These are phyloP conservation scores for Crocidura indochinensis DNA, from an alignment of 2,797 vertebrate species.

Conservation along the genomic window DNA sequence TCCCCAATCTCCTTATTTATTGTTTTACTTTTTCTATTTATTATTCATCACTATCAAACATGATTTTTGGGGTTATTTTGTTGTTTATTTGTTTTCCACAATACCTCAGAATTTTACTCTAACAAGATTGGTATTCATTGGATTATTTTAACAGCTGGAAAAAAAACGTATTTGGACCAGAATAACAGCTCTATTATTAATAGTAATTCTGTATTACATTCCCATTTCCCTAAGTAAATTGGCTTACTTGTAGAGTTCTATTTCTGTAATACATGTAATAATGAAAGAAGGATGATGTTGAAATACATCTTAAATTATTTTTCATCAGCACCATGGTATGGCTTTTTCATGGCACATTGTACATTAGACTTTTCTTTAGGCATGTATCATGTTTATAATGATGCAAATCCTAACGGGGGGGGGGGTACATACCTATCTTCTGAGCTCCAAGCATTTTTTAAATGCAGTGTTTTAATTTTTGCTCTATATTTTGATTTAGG, in stretches of 20 bases:
- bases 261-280: not conserved
- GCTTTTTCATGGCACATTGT: not conserved
- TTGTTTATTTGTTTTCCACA: not conserved
- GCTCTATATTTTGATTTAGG: no score
- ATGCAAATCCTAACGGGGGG: not conserved
- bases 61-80: not conserved
- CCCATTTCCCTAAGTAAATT: not conserved
- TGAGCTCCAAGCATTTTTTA: not conserved
- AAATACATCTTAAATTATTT: not conserved
- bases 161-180: not conserved
- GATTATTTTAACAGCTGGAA: not conserved
- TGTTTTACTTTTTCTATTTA: not conserved
- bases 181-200: not conserved
- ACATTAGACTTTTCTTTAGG: not conserved
- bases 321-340: not conserved
- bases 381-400: not conserved
- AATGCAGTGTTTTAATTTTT: no score
- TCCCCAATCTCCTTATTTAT: not conserved
- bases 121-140: not conserved
- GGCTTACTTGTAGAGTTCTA: not conserved
- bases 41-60: not conserved
- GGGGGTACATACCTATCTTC: not conserved
- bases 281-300: not conserved
- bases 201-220: not conserved
- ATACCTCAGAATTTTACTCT: fast-evolving